phyloP scores from a whole-genome alignment of 2,797 vertebrate genomes.

The Notoglanidium macrostoma region DNA sequence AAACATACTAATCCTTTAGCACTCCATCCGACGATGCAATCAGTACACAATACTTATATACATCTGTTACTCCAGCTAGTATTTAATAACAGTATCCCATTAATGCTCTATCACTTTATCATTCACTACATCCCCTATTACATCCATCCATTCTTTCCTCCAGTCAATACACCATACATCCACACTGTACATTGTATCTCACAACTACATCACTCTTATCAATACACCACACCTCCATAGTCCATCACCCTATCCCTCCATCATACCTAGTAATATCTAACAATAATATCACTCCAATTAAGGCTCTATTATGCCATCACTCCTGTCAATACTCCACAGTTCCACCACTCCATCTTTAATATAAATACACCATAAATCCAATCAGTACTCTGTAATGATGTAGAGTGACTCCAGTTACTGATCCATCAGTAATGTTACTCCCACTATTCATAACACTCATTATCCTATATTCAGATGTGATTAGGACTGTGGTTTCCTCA shows the following conservation, averaged over 20 bases:
- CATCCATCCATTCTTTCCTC: neutral
- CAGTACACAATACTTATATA: neutral
- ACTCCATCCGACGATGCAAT: neutral
- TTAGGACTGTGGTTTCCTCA: neutral
- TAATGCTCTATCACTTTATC: neutral
- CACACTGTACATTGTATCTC: too few relatives aligned
- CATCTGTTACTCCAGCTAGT: neutral
- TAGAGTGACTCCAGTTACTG: neutral
- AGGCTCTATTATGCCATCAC: neutral
- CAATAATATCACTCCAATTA: neutral
- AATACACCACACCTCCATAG: neutral
- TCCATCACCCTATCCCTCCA: neutral
- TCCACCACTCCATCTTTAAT: neutral
- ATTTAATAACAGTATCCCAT: too few relatives aligned
- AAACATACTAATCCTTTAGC: neutral
- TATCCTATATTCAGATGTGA: neutral
- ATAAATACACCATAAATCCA: neutral
- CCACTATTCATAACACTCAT: neutral
- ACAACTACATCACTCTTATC: neutral
- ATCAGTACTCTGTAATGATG: neutral
- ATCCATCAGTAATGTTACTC: neutral
- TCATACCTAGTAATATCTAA: neutral
- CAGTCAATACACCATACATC: neutral
- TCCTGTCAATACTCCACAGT: neutral
- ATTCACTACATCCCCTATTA: neutral